Evolutionary conservation across 2,888 invertebrate genomes (phyloP).

Genomic region (Ennomos quercinarius): DNA sequence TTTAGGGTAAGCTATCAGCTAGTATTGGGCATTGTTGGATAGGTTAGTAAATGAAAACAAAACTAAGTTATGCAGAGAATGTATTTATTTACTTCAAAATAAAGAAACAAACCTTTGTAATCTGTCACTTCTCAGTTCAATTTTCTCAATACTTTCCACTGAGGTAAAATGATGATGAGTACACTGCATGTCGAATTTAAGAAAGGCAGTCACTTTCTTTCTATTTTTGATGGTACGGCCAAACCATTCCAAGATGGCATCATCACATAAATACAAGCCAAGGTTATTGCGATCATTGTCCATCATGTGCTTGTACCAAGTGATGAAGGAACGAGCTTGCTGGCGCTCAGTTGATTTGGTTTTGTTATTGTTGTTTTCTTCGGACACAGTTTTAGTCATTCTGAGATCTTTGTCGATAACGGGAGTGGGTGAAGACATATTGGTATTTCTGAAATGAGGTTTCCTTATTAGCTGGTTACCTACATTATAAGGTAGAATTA

Average conservation of each 20-base stretch:
- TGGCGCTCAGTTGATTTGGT: constrained; percentile 57
- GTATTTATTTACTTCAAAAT: constrained; percentile 27
- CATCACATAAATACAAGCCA: constrained; percentile 77
- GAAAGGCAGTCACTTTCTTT: constrained; percentile 83
- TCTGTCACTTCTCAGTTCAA: constrained; percentile 60
- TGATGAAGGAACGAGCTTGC: constrained; percentile 72
- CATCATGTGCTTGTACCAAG: constrained; percentile 78
- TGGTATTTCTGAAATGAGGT: constrained; percentile 47
- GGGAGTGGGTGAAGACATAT: constrained; percentile 63
- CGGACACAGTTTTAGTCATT: constrained; percentile 40
- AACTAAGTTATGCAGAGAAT: constrained; percentile 23
- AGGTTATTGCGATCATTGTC: constrained; percentile 81
- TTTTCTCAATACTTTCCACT: constrained; percentile 71
- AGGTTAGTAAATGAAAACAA: constrained; percentile 8
- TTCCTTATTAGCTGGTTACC: background rate
- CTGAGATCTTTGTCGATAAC: constrained; percentile 52
- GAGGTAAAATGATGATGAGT: constrained; percentile 80
- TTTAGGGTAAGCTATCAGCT: background rate
- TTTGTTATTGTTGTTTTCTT: constrained; percentile 59
- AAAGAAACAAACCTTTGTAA: constrained; percentile 58
- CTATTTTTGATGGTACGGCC: constrained; percentile 86
- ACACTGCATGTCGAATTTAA: constrained; percentile 83
- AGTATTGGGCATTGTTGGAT: background rate
- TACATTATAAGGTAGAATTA: background rate
- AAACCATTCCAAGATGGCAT: constrained; percentile 87